These are phyloP conservation scores for Montipora efflorescens DNA, from an alignment of 64 coral and sea anemone genomes.

Conservation along the genomic window DNA sequence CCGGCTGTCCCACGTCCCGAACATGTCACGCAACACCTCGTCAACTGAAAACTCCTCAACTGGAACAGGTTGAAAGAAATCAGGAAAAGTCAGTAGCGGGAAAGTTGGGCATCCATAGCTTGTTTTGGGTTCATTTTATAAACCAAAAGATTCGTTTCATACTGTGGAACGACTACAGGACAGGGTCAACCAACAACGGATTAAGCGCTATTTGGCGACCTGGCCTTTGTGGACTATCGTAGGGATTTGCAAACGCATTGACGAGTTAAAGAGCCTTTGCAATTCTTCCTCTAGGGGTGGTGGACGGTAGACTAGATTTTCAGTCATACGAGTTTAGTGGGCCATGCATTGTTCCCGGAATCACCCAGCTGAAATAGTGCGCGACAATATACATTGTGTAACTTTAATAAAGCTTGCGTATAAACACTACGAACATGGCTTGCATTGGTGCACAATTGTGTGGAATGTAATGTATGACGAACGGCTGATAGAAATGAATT, in stretches of 20 bases:
- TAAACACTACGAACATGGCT: no score
- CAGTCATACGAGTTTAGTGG: no score
- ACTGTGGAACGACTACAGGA: slow-evolving; percentile 58
- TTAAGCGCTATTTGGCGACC: slow-evolving; percentile 52
- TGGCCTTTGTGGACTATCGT: neutral
- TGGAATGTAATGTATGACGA: no score
- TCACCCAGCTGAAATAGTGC: no score
- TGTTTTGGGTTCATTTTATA: slow-evolving; percentile 77
- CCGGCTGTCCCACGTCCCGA: slow-evolving; percentile 44
- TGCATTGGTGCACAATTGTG: no score
- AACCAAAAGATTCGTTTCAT: slow-evolving; percentile 70
- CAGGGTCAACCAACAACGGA: slow-evolving; percentile 78
- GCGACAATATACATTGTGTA: no score
- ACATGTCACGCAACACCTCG: slow-evolving; percentile 61
- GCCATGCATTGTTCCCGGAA: no score
- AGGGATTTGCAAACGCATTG: slow-evolving; percentile 41
- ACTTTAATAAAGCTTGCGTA: no score
- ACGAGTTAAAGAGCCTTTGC: slow-evolving; percentile 64
- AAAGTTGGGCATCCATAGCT: slow-evolving; percentile 74
- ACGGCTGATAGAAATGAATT: no score
- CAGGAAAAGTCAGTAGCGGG: slow-evolving; percentile 41
- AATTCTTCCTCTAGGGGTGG: slow-evolving; percentile 61
- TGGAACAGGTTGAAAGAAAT: slow-evolving; percentile 75
- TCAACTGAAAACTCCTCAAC: slow-evolving; percentile 65
- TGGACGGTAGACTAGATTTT: slow-evolving; percentile 10